These are phyloP conservation scores for Caloenas nicobarica DNA, from an alignment of 2,113 vertebrate genomes.

Conservation along the genomic window DNA sequence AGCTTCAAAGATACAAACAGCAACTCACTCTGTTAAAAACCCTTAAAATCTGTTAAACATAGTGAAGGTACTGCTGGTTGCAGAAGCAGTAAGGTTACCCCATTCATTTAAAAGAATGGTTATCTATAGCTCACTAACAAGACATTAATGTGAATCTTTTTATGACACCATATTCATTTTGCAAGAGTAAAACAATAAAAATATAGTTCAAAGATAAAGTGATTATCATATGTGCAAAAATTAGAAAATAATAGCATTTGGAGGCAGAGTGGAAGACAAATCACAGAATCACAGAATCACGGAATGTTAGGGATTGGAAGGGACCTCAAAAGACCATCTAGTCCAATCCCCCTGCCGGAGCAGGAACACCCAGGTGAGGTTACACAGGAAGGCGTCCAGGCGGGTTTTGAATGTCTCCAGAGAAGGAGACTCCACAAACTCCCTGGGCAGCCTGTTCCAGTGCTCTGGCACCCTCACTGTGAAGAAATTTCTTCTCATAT, in stretches of 20 bases:
- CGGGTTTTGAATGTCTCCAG: no score
- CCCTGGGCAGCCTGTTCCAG: no score
- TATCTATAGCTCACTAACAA: background rate
- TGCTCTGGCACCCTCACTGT: no score
- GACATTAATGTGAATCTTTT: background rate
- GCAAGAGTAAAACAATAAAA: background rate
- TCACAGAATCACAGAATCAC: no score
- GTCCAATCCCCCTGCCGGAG: no score
- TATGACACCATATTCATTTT: background rate
- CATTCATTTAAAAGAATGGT: background rate
- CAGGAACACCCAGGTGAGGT: no score
- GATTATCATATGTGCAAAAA: background rate
- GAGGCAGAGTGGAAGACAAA: background rate
- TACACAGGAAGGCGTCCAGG: no score
- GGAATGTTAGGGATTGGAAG: no score
- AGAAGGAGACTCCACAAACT: no score
- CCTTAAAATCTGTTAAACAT: background rate
- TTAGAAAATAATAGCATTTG: background rate
- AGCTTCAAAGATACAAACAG: background rate
- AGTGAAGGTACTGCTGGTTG: background rate
- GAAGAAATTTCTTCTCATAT: no score
- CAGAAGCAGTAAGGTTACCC: background rate
- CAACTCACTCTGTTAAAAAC: background rate
- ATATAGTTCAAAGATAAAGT: background rate
- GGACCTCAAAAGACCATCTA: no score